Percentiles rank a stretch among this genome's conserved stretches.
Evolutionary conservation across 1,140 invertebrate genomes (phyloP).

Genomic region (Macrotrachela quadricornifera): DNA sequence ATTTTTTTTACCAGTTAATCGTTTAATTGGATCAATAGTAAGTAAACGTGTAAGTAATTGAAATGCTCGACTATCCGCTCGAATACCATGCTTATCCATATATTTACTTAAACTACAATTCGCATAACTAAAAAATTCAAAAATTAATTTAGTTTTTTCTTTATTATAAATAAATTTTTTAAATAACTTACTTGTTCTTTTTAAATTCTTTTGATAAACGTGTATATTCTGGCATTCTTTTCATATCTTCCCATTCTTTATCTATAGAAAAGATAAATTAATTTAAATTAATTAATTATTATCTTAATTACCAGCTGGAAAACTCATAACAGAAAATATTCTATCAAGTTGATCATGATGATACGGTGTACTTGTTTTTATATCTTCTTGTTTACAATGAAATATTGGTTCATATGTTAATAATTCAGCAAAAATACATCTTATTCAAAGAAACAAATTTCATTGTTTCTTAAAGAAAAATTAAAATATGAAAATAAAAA

Average conservation of each 20-base stretch:
- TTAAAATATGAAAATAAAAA: too few relatives aligned
- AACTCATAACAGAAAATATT: slow-evolving; percentile 99
- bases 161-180: neutral
- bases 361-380: slow-evolving; percentile 98
- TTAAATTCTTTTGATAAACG: slow-evolving; percentile 93
- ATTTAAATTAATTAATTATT: too few relatives aligned
- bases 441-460: too few relatives aligned
- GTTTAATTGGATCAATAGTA: too few relatives aligned
- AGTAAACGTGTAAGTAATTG: slow-evolving; percentile 43
- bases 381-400: slow-evolving; percentile 97
- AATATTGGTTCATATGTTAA: slow-evolving; percentile 82
- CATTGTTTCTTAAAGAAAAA: too few relatives aligned
- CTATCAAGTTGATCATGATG: slow-evolving; percentile 96
- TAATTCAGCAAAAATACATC: slow-evolving; percentile 69
- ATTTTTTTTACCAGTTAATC: too few relatives aligned
- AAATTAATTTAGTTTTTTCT: slow-evolving; percentile 9
- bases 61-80: slow-evolving; percentile 85
- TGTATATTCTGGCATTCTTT: slow-evolving; percentile 96
- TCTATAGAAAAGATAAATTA: too few relatives aligned
- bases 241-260: slow-evolving; percentile 76
- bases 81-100: slow-evolving; percentile 96
- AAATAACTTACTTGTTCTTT: slow-evolving; percentile 52
- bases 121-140: slow-evolving; percentile 49
- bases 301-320: slow-evolving; percentile 44
- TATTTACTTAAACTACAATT: slow-evolving; percentile 88